These are phyloP conservation scores for Procavia capensis DNA, from an alignment of 2,113 vertebrate genomes.

Conservation along the genomic window DNA sequence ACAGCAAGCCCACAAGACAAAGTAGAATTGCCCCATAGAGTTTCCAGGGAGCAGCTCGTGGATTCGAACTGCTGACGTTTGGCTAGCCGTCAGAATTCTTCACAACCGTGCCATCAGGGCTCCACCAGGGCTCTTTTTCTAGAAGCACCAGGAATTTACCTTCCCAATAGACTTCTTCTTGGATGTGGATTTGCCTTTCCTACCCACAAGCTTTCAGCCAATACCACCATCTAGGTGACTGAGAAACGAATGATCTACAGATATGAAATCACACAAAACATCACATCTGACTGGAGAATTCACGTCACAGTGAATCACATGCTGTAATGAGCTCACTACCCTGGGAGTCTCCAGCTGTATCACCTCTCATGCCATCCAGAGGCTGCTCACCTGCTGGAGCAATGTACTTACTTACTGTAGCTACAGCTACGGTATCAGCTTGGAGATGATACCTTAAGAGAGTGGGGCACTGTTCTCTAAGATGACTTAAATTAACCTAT, in stretches of 20 bases:
- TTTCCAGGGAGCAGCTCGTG: too few relatives aligned
- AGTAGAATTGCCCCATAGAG: too few relatives aligned
- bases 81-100: too few relatives aligned
- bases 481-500: neutral
- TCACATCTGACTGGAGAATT: neutral
- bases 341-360: neutral
- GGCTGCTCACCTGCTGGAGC: neutral
- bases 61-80: too few relatives aligned
- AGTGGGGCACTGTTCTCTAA: neutral
- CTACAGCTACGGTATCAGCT: neutral
- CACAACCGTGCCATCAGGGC: too few relatives aligned
- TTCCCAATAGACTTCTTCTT: neutral
- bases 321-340: accelerated
- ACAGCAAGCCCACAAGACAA: too few relatives aligned
- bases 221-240: neutral
- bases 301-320: neutral
- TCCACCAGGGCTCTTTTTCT: too few relatives aligned
- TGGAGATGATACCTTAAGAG: neutral
- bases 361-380: neutral
- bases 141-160: neutral
- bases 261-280: neutral
- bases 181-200: neutral
- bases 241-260: neutral
- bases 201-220: neutral
- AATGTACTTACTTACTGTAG: neutral